Percentiles rank a stretch among this genome's conserved stretches.
Evolutionary conservation across 1,140 invertebrate genomes (phyloP).

Genomic region (Asbolus verrucosus): DNA sequence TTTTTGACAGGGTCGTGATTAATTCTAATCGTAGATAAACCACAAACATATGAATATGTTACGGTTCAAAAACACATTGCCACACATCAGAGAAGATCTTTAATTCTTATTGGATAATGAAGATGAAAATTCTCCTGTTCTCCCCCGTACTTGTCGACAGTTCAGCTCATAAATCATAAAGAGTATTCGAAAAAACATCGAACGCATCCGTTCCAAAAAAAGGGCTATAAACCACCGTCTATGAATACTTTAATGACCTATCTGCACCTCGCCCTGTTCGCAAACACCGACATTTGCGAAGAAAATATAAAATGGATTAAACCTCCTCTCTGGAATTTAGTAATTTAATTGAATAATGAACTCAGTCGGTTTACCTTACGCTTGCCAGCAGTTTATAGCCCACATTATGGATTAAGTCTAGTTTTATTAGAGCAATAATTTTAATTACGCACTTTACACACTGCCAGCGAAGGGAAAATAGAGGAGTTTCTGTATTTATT

Average conservation of each 20-base stretch:
- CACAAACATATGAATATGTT: background rate
- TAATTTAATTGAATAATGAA: slow-evolving; percentile 37
- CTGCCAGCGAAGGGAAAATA: slow-evolving; percentile 28
- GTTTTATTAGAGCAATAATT: slow-evolving; percentile 35
- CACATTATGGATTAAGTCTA: slow-evolving; percentile 29
- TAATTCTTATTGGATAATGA: background rate
- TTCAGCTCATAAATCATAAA: slow-evolving; percentile 26
- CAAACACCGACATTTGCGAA: slow-evolving; percentile 1
- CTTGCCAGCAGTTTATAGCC: slow-evolving; percentile 25
- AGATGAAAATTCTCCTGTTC: too few relatives aligned
- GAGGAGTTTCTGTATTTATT: slow-evolving; percentile 1
- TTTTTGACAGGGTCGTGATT: slow-evolving; percentile 26
- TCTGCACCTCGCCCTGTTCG: background rate
- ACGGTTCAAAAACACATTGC: background rate
- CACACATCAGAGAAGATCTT: background rate
- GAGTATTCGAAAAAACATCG: slow-evolving; percentile 14
- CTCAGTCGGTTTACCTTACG: slow-evolving; percentile 29
- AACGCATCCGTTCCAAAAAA: slow-evolving; percentile 16
- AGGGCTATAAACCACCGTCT: background rate
- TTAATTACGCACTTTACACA: slow-evolving; percentile 38
- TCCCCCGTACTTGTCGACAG: slow-evolving; percentile 14
- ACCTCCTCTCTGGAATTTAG: slow-evolving; percentile 24
- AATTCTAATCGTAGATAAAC: slow-evolving; percentile 29
- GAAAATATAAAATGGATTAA: slow-evolving; percentile 34
- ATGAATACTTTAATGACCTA: slow-evolving; percentile 7